Evolutionary conservation across 2,113 vertebrate species (phyloP).

Genomic region (Gulo gulo): DNA sequence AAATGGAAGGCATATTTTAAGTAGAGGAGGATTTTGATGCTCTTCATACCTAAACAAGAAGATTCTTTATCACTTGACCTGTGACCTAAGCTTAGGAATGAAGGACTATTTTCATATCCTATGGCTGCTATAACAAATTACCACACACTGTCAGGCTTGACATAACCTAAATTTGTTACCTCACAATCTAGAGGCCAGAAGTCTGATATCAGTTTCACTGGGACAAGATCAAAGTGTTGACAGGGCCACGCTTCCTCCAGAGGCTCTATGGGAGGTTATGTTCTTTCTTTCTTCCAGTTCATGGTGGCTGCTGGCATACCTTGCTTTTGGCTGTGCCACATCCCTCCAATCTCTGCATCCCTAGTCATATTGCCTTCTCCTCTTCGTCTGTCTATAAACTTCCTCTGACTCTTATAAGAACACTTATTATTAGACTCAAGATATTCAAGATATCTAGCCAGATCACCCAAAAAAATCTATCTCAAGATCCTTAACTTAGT

Average conservation of each 20-base stretch:
- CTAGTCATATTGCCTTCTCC: background rate
- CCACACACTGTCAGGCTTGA: slow-evolving; percentile 6
- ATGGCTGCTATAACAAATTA: background rate
- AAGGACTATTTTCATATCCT: background rate
- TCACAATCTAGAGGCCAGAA: background rate
- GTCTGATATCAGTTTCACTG: background rate
- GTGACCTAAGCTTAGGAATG: slow-evolving; percentile 17
- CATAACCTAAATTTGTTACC: slow-evolving; percentile 14
- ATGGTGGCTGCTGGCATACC: background rate
- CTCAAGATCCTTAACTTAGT: background rate
- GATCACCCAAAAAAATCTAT: slow-evolving; percentile 22
- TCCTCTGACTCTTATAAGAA: background rate
- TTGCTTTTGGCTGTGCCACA: background rate
- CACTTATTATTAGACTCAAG: background rate
- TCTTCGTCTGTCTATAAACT: background rate
- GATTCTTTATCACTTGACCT: background rate
- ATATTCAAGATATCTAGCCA: background rate
- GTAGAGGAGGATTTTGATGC: background rate
- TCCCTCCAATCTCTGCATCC: background rate
- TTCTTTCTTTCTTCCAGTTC: background rate
- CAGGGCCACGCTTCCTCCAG: background rate
- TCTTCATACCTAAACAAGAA: background rate
- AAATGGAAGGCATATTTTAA: background rate
- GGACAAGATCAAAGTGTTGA: background rate
- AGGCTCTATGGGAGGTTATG: background rate